phyloP scores from a whole-genome alignment of 2,113 vertebrate genomes.

The Serilophus lunatus region DNA sequence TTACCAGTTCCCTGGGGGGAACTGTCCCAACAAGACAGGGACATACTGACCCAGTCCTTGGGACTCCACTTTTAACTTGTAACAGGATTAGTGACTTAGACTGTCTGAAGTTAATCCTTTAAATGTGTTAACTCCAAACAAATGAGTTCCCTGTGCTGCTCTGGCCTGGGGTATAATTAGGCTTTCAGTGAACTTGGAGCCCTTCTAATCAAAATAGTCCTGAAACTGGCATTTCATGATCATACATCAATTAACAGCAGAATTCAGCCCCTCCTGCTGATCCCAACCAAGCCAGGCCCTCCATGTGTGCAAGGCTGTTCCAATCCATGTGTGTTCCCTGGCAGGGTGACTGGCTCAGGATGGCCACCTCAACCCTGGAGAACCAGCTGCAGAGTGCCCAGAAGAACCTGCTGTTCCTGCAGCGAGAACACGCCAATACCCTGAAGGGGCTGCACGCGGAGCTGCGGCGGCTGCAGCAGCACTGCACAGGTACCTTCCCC shows the following conservation, averaged over 20 bases:
- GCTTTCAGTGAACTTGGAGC: background rate
- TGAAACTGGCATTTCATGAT: background rate
- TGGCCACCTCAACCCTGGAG: slow-evolving; percentile 91
- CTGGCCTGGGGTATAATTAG: background rate
- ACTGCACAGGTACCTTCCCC: slow-evolving; percentile 85
- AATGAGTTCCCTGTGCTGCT: background rate
- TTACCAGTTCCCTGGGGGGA: background rate
- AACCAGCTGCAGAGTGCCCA: slow-evolving; percentile 96
- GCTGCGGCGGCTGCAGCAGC: slow-evolving; percentile 91
- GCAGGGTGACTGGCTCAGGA: slow-evolving; percentile 70
- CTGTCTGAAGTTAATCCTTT: slow-evolving; percentile 49
- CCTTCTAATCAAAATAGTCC: background rate
- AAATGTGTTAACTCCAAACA: slow-evolving; percentile 28
- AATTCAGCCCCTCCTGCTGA: background rate
- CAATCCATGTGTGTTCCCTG: background rate
- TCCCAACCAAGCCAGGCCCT: no score
- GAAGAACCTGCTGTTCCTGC: slow-evolving; percentile 95
- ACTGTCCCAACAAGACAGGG: background rate
- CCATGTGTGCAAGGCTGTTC: fast-evolving
- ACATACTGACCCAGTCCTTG: background rate
- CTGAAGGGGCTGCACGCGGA: slow-evolving; percentile 91
- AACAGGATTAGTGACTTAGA: slow-evolving; percentile 28
- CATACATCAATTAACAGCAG: fast-evolving
- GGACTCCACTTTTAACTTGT: background rate
- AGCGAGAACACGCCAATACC: slow-evolving; percentile 90